Evolutionary conservation across 2,888 invertebrate genomes (phyloP).

Genomic region (Arrhopalites spinosus): DNA sequence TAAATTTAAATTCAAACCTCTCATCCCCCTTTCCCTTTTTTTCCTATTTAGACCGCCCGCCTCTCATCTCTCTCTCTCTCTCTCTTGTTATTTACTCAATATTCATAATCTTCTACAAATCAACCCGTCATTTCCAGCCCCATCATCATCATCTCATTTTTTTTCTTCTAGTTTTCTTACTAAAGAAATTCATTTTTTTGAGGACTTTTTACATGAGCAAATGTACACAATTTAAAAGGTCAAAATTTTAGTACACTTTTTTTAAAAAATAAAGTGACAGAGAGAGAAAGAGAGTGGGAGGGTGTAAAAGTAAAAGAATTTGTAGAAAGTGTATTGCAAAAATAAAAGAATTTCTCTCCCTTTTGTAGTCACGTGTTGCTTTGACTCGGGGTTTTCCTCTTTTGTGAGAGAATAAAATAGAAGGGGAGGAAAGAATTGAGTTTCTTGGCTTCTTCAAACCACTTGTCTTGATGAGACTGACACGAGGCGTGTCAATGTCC

Average conservation of each 20-base stretch:
- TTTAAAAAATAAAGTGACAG: too few relatives aligned
- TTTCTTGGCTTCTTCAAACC: conserved; percentile 3
- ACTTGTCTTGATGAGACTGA: conserved; percentile 28
- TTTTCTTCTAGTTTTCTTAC: neutral
- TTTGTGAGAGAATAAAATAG: neutral
- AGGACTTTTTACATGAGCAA: too few relatives aligned
- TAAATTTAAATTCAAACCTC: neutral
- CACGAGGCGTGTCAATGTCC: conserved; percentile 28
- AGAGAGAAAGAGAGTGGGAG: too few relatives aligned
- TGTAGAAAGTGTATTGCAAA: too few relatives aligned
- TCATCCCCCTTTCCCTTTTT: neutral
- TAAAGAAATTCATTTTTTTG: too few relatives aligned
- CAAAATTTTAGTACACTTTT: too few relatives aligned
- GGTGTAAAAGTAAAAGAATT: too few relatives aligned
- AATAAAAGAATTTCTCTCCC: neutral
- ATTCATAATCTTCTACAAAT: neutral
- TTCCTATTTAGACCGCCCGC: neutral
- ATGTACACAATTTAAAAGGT: too few relatives aligned
- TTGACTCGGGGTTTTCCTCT: neutral
- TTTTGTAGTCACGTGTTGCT: neutral
- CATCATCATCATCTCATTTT: neutral
- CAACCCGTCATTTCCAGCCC: neutral
- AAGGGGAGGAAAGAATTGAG: conserved; percentile 1
- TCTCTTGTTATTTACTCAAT: neutral
- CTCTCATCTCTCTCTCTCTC: neutral